A percentile compares a stretch with the other conserved stretches of the same genome.
Conservation (phyloP, 2,888 invertebrate species). For the Ernsta delagoae region DNA sequence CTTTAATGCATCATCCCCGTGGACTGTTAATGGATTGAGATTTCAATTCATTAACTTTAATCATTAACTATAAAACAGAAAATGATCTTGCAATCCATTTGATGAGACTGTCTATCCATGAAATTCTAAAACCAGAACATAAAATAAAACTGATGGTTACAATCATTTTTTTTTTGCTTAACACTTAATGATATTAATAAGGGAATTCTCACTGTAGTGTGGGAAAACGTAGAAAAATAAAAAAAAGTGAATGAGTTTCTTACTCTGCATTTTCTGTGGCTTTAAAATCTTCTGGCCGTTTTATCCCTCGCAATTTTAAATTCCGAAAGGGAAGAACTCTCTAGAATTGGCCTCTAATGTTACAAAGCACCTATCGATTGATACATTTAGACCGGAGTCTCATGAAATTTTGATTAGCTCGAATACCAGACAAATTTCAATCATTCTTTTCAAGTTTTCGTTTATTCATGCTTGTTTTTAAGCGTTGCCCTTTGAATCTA, state of each 20-base stretch:
- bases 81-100: neutral
- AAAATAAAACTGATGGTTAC: neutral
- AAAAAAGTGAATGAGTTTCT: neutral
- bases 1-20: constrained; percentile 10
- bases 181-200: no score
- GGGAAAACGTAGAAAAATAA: no score
- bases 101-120: neutral
- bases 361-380: constrained; percentile 6
- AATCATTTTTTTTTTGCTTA: no score
- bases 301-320: constrained; percentile 1
- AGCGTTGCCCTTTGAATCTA: neutral
- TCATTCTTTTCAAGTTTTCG: neutral
- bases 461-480: neutral
- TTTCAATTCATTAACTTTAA: constrained; percentile 5
- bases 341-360: neutral
- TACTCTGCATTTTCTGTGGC: neutral
- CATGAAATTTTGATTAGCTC: constrained; percentile 6
- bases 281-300: neutral
- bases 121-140: neutral
- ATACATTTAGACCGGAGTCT: neutral
- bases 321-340: neutral
- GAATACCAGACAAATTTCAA: neutral
- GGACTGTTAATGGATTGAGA: neutral
- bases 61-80: neutral
- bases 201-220: neutral